Evolutionary conservation across 2,113 vertebrate species (phyloP), one percentile per base, ranked within the genome.

Genomic region (Abramis brama): DNA sequence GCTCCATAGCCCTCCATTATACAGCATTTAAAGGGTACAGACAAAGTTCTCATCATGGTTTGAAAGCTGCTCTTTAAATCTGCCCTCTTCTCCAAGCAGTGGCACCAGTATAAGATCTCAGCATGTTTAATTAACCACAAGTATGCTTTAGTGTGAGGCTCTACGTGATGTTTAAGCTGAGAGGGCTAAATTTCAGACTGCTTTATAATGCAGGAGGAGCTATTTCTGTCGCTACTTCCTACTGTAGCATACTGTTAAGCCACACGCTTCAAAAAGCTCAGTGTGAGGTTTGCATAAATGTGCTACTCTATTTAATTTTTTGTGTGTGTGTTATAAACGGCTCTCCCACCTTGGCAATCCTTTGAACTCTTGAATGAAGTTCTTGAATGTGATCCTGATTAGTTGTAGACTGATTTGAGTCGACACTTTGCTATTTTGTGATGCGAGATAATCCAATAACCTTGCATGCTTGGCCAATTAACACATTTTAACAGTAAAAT

Each of bases 81-180:
- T 52, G 57, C 79, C n/a, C 71, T 80, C 84, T 81, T 74, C 60
- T 84, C 13, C 33, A 79, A 50, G 57, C 33, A 52, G 83, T 73
- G 30, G 78, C 25, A 81, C 78, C 71, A 81, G 82, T 88, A 75
- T 85, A 43, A 82, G 70, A 80, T 86, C 60, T 82, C 23, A 59
- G 45, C 68, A 66, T 59, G 74, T 85, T 86, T 85, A 82, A 85
- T 55, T 88, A 82, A 91, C 90, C 90, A 93, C 89, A 91, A 79
- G 82, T 90, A 89, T 91, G 85, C 60, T 76, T 84, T 91, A 84
- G 89, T 90, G 85, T 75, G 0, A 52, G 83, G 27, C 17, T 87
- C 78, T 84, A 77, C 68, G 13, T 81, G 23, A 60, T 81, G 43
- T 82, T 82, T 82, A 82, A 70, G 62, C 79, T 82, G 45, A 70